These are phyloP conservation scores for Drosophila nigromelanica DNA, from an alignment of 1,140 invertebrate species.

Conservation along the genomic window DNA sequence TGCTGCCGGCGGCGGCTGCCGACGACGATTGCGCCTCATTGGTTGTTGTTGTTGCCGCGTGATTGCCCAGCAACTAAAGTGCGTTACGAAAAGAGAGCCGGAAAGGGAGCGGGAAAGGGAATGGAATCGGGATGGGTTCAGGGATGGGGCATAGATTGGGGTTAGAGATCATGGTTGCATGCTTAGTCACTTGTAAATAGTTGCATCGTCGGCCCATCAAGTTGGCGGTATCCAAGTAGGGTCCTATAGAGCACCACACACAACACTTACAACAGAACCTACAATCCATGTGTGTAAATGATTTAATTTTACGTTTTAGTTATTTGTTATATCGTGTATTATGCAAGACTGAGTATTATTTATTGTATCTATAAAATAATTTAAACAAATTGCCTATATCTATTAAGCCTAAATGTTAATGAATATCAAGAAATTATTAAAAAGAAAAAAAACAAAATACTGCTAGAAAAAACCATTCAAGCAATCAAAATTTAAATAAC, in stretches of 20 bases:
- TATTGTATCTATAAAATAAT: conserved; percentile 69
- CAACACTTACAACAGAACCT: conserved; percentile 5
- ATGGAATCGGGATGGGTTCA: not conserved
- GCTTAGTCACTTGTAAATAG: conserved; percentile 78
- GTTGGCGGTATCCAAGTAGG: not conserved
- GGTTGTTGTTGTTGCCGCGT: conserved; percentile 78
- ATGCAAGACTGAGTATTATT: conserved; percentile 78
- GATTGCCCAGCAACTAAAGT: conserved; percentile 65
- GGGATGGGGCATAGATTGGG: not conserved
- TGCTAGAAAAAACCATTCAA: conserved; percentile 9
- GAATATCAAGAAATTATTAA: conserved; percentile 38
- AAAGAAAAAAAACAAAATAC: conserved; percentile 1
- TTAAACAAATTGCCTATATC: conserved; percentile 61
- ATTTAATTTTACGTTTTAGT: conserved; percentile 36
- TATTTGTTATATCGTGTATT: conserved; percentile 70
- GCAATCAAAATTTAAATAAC: conserved; percentile 1
- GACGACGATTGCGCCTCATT: conserved; percentile 77
- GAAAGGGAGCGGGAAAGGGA: conserved; percentile 11
- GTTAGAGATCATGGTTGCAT: conserved; percentile 35
- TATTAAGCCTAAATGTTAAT: conserved; percentile 67
- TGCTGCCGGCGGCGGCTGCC: conserved; percentile 70
- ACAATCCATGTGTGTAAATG: conserved; percentile 10
- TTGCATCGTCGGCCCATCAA: conserved; percentile 41
- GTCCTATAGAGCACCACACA: conserved; percentile 6
- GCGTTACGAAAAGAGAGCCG: conserved; percentile 1